Conservation (phyloP, 23 tunicate genomes). For the Halocynthia roretzi region DNA sequence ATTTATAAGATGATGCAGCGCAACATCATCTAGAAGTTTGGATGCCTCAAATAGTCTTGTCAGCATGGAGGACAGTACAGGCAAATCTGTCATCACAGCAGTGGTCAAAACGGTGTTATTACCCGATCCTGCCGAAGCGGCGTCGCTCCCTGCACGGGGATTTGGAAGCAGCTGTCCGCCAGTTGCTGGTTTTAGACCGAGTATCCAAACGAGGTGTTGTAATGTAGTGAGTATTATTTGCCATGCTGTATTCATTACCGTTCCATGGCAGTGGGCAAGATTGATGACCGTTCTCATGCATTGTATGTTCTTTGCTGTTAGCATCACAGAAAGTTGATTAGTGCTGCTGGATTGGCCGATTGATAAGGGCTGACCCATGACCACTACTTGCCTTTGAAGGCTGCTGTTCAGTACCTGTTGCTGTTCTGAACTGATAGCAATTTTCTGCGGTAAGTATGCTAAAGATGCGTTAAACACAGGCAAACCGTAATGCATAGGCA, state of each 20-base stretch:
- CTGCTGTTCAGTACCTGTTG: constrained; percentile 25
- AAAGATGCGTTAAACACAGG: constrained; percentile 72
- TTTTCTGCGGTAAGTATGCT: constrained; percentile 63
- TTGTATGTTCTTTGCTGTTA: constrained; percentile 86
- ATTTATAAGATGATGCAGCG: constrained; percentile 88
- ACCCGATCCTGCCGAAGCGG: constrained; percentile 5
- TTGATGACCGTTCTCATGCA: constrained; percentile 81
- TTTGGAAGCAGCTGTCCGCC: constrained; percentile 59
- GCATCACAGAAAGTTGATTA: constrained; percentile 40
- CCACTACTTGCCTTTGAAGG: constrained; percentile 72
- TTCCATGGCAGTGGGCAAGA: constrained; percentile 67
- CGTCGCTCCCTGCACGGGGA: constrained; percentile 52
- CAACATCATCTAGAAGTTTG: constrained; percentile 87
- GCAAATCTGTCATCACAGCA: constrained; percentile 79
- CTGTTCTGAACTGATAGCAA: constrained; percentile 24
- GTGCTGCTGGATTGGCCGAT: constrained; percentile 8
- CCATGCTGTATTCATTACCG: constrained; percentile 91
- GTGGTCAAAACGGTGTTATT: constrained; percentile 73
- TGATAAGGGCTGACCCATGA: constrained; percentile 65
- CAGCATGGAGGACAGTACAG: constrained; percentile 65
- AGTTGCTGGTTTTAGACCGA: constrained; percentile 72
- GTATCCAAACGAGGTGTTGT: constrained; percentile 94
- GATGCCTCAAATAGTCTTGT: constrained; percentile 74
- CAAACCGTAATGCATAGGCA: constrained; percentile 62
- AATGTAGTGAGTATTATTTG: constrained; percentile 69